These are phyloP conservation scores for Brachyhypopomus occidentalis DNA, from an alignment of 2,113 vertebrate species.

Conservation along the genomic window DNA sequence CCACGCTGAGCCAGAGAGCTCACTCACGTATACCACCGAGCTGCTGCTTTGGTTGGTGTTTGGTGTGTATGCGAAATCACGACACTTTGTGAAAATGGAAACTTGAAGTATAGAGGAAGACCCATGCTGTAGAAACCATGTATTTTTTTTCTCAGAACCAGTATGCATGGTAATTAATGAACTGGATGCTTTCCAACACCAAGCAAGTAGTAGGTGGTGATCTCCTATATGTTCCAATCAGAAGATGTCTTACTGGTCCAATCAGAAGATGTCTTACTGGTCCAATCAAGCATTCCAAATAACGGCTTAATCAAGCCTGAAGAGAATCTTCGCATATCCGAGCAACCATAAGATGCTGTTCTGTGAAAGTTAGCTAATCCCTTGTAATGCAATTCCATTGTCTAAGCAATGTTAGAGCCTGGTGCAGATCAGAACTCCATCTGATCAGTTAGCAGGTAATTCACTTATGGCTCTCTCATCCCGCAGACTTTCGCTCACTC, in stretches of 20 bases:
- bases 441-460: constrained; percentile 46
- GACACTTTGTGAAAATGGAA: not conserved
- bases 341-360: not conserved
- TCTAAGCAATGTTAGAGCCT: constrained; percentile 47
- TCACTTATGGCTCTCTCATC: constrained; percentile 40
- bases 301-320: constrained; percentile 29
- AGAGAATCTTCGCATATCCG: constrained; percentile 7
- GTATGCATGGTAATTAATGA: not conserved
- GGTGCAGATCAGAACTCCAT: constrained; percentile 50
- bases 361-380: constrained; percentile 30
- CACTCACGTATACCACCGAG: not conserved
- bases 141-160: not conserved
- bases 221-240: not conserved
- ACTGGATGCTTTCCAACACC: not conserved
- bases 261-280: not conserved
- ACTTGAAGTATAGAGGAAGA: not conserved
- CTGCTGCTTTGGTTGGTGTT: not conserved
- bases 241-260: not conserved
- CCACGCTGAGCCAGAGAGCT: not conserved
- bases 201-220: not conserved
- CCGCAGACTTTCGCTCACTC: constrained; percentile 21
- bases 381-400: constrained; percentile 48
- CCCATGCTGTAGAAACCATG: not conserved
- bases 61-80: not conserved
- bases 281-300: constrained; percentile 1